Evolutionary conservation across 2,797 vertebrate species (phyloP).

Genomic region (Siniperca scherzeri): DNA sequence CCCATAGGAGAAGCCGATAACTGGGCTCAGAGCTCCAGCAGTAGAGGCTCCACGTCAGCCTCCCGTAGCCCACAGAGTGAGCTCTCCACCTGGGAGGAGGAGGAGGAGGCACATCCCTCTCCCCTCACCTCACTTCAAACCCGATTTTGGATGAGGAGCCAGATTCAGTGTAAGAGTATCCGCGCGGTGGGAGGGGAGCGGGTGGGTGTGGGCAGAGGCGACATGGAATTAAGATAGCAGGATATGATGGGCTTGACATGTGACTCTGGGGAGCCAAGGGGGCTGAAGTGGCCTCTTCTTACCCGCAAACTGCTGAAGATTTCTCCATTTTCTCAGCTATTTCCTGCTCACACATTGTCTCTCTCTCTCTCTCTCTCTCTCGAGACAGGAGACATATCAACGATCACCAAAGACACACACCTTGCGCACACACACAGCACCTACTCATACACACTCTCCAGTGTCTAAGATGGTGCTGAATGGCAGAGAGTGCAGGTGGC

Average conservation of each 20-base stretch:
- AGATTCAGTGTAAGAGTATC: slow-evolving; percentile 60
- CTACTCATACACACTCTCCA: slow-evolving; percentile 4
- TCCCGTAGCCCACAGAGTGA: background rate
- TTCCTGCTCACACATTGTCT: slow-evolving; percentile 21
- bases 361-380: background rate
- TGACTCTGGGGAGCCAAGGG: slow-evolving; percentile 38
- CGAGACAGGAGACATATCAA: slow-evolving; percentile 15
- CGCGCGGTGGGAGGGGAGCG: background rate
- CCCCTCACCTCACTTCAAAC: slow-evolving; percentile 12
- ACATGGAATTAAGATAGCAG: slow-evolving; percentile 61
- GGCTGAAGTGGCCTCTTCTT: slow-evolving; percentile 24
- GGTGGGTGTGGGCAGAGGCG: slow-evolving; percentile 15
- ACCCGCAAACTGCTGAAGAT: slow-evolving; percentile 36
- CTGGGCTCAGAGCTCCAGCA: background rate
- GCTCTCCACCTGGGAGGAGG: slow-evolving; percentile 4
- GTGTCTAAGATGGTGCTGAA: slow-evolving; percentile 6
- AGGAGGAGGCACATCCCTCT: background rate
- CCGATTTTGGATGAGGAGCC: slow-evolving; percentile 37
- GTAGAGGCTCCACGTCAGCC: background rate
- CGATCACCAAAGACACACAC: background rate
- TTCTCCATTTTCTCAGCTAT: slow-evolving; percentile 27
- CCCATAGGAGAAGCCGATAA: background rate
- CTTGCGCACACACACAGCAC: background rate
- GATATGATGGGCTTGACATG: slow-evolving; percentile 69
- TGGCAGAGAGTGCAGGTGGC: background rate